A percentile compares a stretch with the other conserved stretches of the same genome.
phyloP scores from a whole-genome alignment of 1,140 invertebrate genomes.

The Triops longicaudatus region DNA sequence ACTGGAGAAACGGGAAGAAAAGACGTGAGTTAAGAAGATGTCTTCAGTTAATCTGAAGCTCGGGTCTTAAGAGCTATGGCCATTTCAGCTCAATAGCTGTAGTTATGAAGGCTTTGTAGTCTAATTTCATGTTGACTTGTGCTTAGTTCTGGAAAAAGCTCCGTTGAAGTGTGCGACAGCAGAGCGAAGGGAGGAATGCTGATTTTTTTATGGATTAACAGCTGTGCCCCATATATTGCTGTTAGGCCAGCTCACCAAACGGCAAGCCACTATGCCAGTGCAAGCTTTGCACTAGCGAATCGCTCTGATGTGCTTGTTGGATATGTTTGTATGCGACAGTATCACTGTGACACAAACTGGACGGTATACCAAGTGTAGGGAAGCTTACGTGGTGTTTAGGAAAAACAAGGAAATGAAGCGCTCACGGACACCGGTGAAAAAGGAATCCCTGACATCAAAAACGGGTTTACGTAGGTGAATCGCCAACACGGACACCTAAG shows the following conservation, averaged over 20 bases:
- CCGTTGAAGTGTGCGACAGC: not conserved
- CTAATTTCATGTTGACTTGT: not conserved
- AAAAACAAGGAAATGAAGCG: not conserved
- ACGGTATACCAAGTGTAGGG: not conserved
- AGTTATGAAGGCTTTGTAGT: not conserved
- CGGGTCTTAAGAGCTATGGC: too few species aligned
- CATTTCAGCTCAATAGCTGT: too few species aligned
- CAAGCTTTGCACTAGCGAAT: not conserved
- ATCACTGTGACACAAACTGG: not conserved
- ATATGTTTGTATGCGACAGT: not conserved
- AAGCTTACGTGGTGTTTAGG: not conserved
- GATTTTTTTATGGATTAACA: conserved; percentile 9
- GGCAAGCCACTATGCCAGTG: not conserved
- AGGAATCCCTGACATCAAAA: not conserved
- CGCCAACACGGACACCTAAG: not conserved
- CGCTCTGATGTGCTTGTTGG: not conserved
- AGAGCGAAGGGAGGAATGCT: not conserved
- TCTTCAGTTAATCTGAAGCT: too few species aligned
- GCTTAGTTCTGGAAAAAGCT: not conserved
- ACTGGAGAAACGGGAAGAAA: too few species aligned
- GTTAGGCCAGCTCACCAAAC: not conserved
- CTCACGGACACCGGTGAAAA: not conserved
- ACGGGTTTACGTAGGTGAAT: not conserved
- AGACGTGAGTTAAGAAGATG: too few species aligned
- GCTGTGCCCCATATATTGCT: not conserved